Conservation (phyloP, 92 coral and sea anemone genomes). For the Diadumene lineata region DNA sequence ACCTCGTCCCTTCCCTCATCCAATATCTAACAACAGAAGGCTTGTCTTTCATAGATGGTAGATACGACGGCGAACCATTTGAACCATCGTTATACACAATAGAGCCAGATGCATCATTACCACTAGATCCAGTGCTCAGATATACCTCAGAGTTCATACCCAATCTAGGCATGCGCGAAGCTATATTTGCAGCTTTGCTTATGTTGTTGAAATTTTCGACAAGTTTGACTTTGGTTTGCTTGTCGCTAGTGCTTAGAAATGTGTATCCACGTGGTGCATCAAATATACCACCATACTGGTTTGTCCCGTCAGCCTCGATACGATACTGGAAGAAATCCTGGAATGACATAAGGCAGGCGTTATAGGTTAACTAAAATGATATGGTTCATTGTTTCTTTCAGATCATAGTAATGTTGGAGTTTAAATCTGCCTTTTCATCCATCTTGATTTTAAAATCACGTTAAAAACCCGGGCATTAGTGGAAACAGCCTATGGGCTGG, state of each 20-base stretch:
- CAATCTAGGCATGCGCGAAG: conserved; percentile 36
- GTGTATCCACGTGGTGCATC: conserved; percentile 40
- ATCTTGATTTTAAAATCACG: no score
- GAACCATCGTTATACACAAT: conserved; percentile 25
- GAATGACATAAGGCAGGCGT: neutral
- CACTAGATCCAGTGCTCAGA: conserved; percentile 26
- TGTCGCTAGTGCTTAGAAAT: conserved; percentile 27
- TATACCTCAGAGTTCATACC: conserved; percentile 16
- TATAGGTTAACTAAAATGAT: neutral
- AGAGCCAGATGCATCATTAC: conserved; percentile 32
- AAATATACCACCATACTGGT: conserved; percentile 57
- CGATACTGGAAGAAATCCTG: conserved; percentile 61
- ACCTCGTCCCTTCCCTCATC: conserved; percentile 58
- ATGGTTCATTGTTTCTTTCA: neutral
- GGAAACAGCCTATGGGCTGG: no score
- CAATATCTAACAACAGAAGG: conserved; percentile 39
- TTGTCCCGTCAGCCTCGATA: conserved; percentile 54
- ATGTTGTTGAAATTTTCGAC: conserved; percentile 31
- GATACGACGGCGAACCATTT: conserved; percentile 7
- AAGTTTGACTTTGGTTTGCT: conserved; percentile 26
- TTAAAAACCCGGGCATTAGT: no score
- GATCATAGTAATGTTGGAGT: neutral
- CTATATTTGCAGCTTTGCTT: conserved; percentile 7
- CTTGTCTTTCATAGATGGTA: conserved; percentile 15
- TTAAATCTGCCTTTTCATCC: no score